Percentiles rank a stretch among this genome's conserved stretches.
phyloP scores from a whole-genome alignment of 1,140 invertebrate species.

The Procambarus clarkii region DNA sequence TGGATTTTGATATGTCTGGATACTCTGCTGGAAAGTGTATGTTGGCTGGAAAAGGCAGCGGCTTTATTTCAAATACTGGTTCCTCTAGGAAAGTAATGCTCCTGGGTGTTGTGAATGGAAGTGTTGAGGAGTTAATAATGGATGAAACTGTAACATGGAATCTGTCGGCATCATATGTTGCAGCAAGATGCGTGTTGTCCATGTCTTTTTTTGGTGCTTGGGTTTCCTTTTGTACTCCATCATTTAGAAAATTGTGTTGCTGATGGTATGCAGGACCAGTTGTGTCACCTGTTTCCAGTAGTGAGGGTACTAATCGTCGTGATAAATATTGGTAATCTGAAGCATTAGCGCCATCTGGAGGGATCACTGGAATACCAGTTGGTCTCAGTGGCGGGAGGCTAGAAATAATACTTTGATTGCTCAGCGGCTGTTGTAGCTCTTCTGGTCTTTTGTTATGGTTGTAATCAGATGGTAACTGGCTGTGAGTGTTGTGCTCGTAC shows the following conservation, averaged over 20 bases:
- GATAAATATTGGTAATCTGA: not conserved
- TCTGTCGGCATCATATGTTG: not conserved
- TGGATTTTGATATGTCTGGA: not conserved
- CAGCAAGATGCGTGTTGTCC: not conserved
- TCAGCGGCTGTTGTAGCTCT: not conserved
- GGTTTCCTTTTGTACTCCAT: not conserved
- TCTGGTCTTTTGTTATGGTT: not conserved
- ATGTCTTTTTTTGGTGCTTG: not conserved
- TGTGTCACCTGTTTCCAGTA: not conserved
- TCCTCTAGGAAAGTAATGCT: not conserved
- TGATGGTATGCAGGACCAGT: not conserved
- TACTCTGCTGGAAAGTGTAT: not conserved
- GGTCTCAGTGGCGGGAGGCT: not conserved
- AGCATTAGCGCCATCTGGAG: not conserved
- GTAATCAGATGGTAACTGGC: not conserved
- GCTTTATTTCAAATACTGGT: not conserved
- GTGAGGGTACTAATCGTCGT: not conserved
- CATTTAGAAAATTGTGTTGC: not conserved
- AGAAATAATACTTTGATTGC: not conserved
- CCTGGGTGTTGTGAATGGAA: not conserved
- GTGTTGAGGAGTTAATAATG: not conserved
- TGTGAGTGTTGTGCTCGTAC: not conserved
- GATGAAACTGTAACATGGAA: not conserved
- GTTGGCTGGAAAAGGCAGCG: not conserved
- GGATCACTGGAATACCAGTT: not conserved